Base-by-base conservation (phyloP, 2,888 invertebrate genomes). In the Ormyrus rosae region DNA sequence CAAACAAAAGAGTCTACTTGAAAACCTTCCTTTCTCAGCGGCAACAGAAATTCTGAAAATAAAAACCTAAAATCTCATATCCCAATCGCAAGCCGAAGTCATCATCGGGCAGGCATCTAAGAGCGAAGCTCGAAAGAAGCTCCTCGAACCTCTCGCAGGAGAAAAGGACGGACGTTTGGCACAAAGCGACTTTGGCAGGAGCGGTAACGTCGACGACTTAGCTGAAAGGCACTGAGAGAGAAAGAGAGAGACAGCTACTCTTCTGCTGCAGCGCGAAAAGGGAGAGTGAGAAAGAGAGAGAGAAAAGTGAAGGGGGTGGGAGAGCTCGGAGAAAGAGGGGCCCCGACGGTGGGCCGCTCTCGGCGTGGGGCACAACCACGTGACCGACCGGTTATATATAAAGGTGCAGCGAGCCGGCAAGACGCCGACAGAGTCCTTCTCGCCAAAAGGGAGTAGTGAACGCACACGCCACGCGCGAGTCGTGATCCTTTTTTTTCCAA, bases 341-440 rank as follows among this genome's bases (percentile, higher is more conserved):
- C 73, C 70, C 83, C 80, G 83, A 83, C 75, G 81, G 75, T 80
- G 83, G 80, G 81, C 84, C 82, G 79, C 83, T 75, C 83, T 75
- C 83, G 85, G 83, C 84, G 85, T 83, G 87, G 88, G 87, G 87
- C 84, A 86, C 77, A 85, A 86, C 34, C 90, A 90, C 90, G 90
- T 90, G 90, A 90, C 89, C 90, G 87, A 88, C 89, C 69, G 79
- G 87, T 88, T 88, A 90, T 90, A 90, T 91, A 91, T 90, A 91
- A 90, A 90, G 89, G 88, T 88, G 87, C 85, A 81, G 34, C 79
- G 86, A 85, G 86, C 90, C 86, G 88, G 87, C 89, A 86, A 87
- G 88, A 86, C 86, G 87, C 88, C 86, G 89, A 90, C 89, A 88
- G 89, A 90, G 86, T 87, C 87, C 86, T 89, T 87, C 87, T 86